Evolutionary conservation across 2,113 vertebrate species (phyloP).

Genomic region (Leptobrachium leishanense): DNA sequence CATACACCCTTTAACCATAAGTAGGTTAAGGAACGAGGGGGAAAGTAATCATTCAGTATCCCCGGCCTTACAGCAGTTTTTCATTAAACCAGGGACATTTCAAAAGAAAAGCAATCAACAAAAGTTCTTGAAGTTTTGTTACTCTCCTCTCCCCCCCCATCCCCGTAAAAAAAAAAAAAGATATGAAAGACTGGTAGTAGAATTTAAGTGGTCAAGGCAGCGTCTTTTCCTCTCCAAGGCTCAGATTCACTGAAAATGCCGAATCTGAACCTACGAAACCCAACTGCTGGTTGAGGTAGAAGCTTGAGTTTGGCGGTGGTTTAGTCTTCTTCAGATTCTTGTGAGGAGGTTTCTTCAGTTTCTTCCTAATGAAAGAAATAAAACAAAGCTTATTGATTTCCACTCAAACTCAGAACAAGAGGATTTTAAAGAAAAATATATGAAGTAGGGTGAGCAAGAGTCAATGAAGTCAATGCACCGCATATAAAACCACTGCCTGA

Average conservation of each 20-base stretch:
- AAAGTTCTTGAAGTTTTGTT: conserved; percentile 74
- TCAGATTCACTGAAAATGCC: conserved; percentile 33
- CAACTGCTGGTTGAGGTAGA: conserved; percentile 94
- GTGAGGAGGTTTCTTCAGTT: conserved; percentile 81
- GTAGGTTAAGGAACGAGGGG: conserved; percentile 71
- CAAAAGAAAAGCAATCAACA: conserved; percentile 70
- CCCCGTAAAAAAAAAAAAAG: not conserved
- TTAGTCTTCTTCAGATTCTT: conserved; percentile 88
- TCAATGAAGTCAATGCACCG: too few species aligned
- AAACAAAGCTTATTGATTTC: too few species aligned
- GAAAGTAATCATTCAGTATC: conserved; percentile 77
- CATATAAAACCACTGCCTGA: too few species aligned
- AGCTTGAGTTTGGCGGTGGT: conserved; percentile 72
- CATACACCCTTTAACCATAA: conserved; percentile 73
- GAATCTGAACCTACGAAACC: conserved; percentile 64
- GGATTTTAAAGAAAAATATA: too few species aligned
- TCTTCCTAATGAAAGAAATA: conserved; percentile 68
- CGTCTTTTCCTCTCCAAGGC: conserved; percentile 85
- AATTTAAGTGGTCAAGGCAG: conserved; percentile 91
- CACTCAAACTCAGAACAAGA: too few species aligned
- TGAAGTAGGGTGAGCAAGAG: too few species aligned
- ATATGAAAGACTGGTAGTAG: conserved; percentile 70
- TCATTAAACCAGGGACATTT: conserved; percentile 79
- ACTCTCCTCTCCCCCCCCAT: conserved; percentile 54
- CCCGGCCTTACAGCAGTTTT: conserved; percentile 81